Evolutionary conservation across 2,113 vertebrate species (phyloP), one percentile per base, ranked within the genome.

Genomic region (Nesogale talazaci): DNA sequence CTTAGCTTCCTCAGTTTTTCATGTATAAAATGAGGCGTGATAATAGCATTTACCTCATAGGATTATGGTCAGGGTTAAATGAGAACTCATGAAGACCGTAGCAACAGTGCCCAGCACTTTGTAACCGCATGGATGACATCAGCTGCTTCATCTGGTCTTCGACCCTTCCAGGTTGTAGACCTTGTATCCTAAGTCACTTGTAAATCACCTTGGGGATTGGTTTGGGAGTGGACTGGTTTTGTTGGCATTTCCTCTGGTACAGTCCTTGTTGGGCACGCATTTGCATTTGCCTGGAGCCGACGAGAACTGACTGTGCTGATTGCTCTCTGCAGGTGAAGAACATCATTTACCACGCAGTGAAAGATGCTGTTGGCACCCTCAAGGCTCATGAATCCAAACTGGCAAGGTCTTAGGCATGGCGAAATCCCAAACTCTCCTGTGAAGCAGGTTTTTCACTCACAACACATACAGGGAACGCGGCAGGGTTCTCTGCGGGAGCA

Each of bases 321-420:
- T 93, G 89, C 57, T 95, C 77, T 63, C 96, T 96, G 63, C 97
- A 99, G 99, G 99, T 99, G 98, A 99, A 99, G 98, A 99, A 99
- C 97, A 99, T 99, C 98, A 99, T 99, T 97, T 99, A 99, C 98
- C 99, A 99, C 9, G 99, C 99, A 91, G 99, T 99, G 97, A 99
- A 99, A 98, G 99, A 99, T 77, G 99, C 99, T 42, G 99, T 99
- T 93, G 99, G 99, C 97, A 99, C 99, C 85, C 98, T 99, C 97
- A 99, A 99, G 97, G 99, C 99, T 97, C 99, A 99, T 7, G 99
- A 99, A 97, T 98, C 99, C 89, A 99, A 99, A 98, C 97, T 99
- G 97, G 98, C 98, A 83, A 99, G 99, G 93, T 99, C 99, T 0
- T 99, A 99, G 98, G 97, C 94, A 40, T 16, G 94, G 95, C 95